Percentiles rank a stretch among this genome's conserved stretches.
Evolutionary conservation across 2,888 invertebrate species (phyloP).

Genomic region (Hydraecia micacea): DNA sequence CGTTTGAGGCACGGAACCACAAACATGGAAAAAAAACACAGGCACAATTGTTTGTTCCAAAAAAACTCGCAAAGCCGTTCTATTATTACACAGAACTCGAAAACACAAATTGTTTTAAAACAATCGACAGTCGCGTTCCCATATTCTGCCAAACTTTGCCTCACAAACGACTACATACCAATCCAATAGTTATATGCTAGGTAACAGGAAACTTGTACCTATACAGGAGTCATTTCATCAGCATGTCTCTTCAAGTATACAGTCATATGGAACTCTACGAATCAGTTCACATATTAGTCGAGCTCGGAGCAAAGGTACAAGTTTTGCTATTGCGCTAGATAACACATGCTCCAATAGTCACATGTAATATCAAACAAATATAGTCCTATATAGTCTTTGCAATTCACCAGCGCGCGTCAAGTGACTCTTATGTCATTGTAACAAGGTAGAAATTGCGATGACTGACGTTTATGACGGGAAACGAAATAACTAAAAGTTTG

Average conservation of each 20-base stretch:
- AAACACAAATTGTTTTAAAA: constrained; percentile 14
- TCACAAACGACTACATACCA: neutral
- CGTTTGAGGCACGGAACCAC: no score
- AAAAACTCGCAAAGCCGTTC: neutral
- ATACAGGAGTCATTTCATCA: constrained; percentile 51
- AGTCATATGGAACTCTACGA: constrained; percentile 49
- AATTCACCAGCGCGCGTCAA: neutral
- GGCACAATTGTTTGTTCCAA: neutral
- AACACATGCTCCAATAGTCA: constrained; percentile 32
- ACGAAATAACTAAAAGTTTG: neutral
- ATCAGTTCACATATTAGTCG: constrained; percentile 55
- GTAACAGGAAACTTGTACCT: constrained; percentile 35
- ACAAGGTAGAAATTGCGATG: neutral
- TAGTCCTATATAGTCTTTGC: neutral
- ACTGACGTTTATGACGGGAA: neutral
- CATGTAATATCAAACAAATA: constrained; percentile 12
- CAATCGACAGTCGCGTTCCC: constrained; percentile 24
- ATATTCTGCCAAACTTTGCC: constrained; percentile 16
- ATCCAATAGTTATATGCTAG: neutral
- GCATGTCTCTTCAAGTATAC: constrained; percentile 40
- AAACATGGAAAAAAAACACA: neutral
- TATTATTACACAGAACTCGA: neutral
- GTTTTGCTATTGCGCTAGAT: constrained; percentile 51
- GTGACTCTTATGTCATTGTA: neutral
- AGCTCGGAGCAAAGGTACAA: constrained; percentile 27